Evolutionary conservation across 2,888 invertebrate species (phyloP).

Genomic region (Thymelicus sylvestris): DNA sequence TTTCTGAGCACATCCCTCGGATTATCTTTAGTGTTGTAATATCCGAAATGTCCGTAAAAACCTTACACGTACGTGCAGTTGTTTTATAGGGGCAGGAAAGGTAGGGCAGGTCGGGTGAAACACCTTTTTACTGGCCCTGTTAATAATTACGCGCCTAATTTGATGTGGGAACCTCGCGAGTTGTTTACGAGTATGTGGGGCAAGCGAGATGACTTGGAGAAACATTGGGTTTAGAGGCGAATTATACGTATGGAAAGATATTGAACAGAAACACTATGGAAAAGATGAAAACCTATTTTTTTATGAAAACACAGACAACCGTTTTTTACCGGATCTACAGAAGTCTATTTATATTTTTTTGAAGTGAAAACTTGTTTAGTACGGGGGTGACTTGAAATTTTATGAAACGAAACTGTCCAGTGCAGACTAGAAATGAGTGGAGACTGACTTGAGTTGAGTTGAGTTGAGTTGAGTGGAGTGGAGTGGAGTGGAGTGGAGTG

Average conservation of each 20-base stretch:
- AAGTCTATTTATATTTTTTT: no score
- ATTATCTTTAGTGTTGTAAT: not conserved
- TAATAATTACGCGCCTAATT: slow-evolving; percentile 83
- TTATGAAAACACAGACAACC: no score
- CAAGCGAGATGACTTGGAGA: slow-evolving; percentile 57
- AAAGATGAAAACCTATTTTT: no score
- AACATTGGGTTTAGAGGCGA: not conserved
- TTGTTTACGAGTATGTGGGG: slow-evolving; percentile 65
- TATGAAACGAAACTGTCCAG: no score
- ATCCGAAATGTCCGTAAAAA: slow-evolving; percentile 3
- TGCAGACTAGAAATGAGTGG: no score
- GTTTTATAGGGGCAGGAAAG: slow-evolving; percentile 47
- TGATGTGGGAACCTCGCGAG: slow-evolving; percentile 74
- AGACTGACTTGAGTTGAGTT: no score
- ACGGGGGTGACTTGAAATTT: no score
- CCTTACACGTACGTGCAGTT: not conserved
- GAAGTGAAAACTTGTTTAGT: no score
- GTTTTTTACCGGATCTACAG: no score
- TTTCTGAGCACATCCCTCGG: not conserved
- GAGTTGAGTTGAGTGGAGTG: no score
- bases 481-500: no score
- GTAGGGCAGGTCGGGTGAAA: slow-evolving; percentile 62
- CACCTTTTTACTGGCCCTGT: slow-evolving; percentile 75
- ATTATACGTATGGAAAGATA: not conserved
- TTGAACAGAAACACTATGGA: no score